Evolutionary conservation across 2,888 invertebrate genomes (phyloP).

Genomic region (Argyra leucocephala): DNA sequence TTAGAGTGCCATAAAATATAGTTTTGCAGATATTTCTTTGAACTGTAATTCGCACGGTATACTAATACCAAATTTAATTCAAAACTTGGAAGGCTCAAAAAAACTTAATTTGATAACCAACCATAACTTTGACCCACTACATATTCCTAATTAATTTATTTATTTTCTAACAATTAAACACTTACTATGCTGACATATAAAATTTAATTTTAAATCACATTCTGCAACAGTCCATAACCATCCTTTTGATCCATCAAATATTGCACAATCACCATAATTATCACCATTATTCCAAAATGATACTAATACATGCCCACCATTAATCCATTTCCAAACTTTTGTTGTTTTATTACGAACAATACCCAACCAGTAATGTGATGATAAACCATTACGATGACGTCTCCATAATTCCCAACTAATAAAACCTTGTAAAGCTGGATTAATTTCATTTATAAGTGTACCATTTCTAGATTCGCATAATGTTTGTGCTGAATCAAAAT

Average conservation of each 20-base stretch:
- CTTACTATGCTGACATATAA: constrained; percentile 89
- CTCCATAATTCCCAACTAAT: constrained; percentile 92
- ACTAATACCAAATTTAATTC: too few species aligned
- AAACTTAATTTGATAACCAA: too few species aligned
- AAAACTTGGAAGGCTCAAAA: too few species aligned
- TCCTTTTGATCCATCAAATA: constrained; percentile 85
- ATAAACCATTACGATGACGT: constrained; percentile 79
- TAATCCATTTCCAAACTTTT: constrained; percentile 73
- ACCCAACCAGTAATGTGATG: constrained; percentile 92
- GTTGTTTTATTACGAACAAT: constrained; percentile 69
- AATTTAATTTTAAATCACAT: constrained; percentile 73
- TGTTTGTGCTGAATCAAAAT: constrained; percentile 66
- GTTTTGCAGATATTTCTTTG: too few species aligned
- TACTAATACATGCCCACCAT: constrained; percentile 76
- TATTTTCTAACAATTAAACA: too few species aligned
- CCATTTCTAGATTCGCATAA: constrained; percentile 77
- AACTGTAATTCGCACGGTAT: too few species aligned
- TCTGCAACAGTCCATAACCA: constrained; percentile 93
- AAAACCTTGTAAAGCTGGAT: constrained; percentile 86
- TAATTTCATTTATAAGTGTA: constrained; percentile 81
- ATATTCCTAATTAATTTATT: too few species aligned
- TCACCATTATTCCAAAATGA: constrained; percentile 88
- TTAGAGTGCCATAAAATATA: too few species aligned
- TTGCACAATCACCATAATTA: constrained; percentile 72
- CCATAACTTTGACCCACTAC: too few species aligned